Conservation (phyloP, 2,888 invertebrate genomes). For the Nasonovia ribisnigri region DNA sequence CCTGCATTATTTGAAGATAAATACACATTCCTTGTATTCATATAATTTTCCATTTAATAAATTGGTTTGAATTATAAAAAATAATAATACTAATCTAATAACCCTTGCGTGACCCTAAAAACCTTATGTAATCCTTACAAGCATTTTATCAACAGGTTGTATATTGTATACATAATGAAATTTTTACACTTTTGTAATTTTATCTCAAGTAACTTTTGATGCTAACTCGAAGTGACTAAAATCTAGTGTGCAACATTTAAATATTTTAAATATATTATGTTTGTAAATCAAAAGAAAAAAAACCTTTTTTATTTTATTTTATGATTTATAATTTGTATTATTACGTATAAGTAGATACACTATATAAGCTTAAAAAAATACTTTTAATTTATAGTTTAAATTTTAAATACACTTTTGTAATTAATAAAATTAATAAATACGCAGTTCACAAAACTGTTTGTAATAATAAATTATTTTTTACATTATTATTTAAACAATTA, state of each 20-base stretch:
- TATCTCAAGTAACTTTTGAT: neutral
- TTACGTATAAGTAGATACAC: neutral
- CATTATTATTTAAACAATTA: neutral
- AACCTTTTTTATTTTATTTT: neutral
- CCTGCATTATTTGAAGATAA: neutral
- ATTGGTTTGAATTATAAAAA: slow-evolving; percentile 16
- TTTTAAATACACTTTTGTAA: neutral
- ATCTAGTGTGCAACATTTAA: neutral
- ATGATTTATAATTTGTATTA: neutral
- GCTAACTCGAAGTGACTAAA: neutral
- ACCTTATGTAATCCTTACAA: neutral
- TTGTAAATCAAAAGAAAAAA: neutral
- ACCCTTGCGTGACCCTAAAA: neutral
- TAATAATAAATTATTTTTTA: neutral
- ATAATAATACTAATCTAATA: slow-evolving; percentile 8
- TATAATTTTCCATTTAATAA: neutral
- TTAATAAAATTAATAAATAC: neutral
- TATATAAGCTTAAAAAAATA: neutral
- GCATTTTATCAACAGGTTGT: neutral
- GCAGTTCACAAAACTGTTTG: neutral
- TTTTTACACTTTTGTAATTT: neutral
- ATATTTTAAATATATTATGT: neutral
- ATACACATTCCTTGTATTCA: neutral
- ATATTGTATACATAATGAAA: neutral
- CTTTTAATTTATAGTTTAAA: neutral